Base-by-base conservation (phyloP, 1,140 invertebrate genomes). In the Archivesica marissinica region DNA sequence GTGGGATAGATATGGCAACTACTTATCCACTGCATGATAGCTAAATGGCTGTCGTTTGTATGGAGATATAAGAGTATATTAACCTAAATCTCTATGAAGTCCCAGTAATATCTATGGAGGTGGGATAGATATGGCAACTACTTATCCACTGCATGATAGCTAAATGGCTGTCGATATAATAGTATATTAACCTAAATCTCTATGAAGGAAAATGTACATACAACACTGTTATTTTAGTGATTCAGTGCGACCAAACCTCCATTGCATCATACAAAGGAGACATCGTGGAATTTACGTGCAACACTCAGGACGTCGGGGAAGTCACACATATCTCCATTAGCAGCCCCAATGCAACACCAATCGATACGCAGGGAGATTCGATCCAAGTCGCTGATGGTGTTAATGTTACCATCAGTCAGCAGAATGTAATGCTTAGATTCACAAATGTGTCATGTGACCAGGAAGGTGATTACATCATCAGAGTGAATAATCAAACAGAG, bases 371-470 rank as follows among this genome's bases (percentile, higher is more conserved):
- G 13, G 54, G 15, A 3, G 25, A 11, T 2, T 28, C 54, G 3
- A n/a, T 54, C 4, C 50, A 6, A 54, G 7, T 54, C 15, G 23
- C 35, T 15, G 39, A 44, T 25, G 23, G 23, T 25, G 35, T 70
- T 41, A 41, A 2, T 13, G 6, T 70, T 15, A 44, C 20, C n/a
- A 23, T 70, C 17, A 70, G 66, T 25, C 6, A 28, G 39, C 23
- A 44, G 23, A 6, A 70, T 6, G 17, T 70, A 1, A 4, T 41
- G 23, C 39, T 70, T 41, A 44, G 38, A n/a, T 70, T 70, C 47
- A 41, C 35, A 7, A 70, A 47, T 23, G 66, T 70, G 17, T 70
- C 66, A 44, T 70, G 66, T 70, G 39, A 25, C 38, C 66, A 70
- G n/a, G 66, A 70, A 47, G 66, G 66, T 4, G 23, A 70, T 28